Percentiles rank a stretch among this genome's conserved stretches.
Conservation (phyloP, 1,140 invertebrate genomes). For the Goniozus legneri region DNA sequence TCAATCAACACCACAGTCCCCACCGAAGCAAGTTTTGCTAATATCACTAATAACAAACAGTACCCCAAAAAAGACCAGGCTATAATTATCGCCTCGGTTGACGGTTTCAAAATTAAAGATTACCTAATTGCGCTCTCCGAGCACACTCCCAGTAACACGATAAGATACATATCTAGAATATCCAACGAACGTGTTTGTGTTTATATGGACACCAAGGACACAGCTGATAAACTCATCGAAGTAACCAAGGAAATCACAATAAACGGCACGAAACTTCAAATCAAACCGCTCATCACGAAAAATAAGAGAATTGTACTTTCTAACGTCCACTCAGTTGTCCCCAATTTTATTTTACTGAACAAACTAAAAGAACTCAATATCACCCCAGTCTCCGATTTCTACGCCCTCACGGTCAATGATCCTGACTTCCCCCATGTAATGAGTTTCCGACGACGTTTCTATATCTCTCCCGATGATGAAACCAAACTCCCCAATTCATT, state of each 20-base stretch:
- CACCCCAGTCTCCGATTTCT: neutral
- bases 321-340: constrained; percentile 8
- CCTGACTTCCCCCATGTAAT: neutral
- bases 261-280: neutral
- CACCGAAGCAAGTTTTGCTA: neutral
- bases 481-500: neutral
- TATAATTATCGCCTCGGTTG: constrained; percentile 6
- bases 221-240: constrained; percentile 4
- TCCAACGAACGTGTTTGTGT: constrained; percentile 8
- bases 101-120: neutral
- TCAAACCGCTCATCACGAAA: constrained; percentile 6
- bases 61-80: constrained; percentile 10
- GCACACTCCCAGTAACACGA: neutral
- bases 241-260: neutral
- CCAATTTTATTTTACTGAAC: constrained; percentile 1
- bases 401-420: neutral
- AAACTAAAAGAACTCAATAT: too few species aligned
- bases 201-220: constrained; percentile 6
- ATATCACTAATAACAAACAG: neutral
- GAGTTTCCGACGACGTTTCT: neutral
- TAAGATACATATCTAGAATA: constrained; percentile 2
- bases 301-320: constrained; percentile 14
- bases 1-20: too few species aligned
- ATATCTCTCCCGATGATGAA: neutral
- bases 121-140: constrained; percentile 1